Percentiles rank a stretch among this genome's conserved stretches.
Conservation (phyloP, 1,140 invertebrate genomes). For the Apolygus lucorum region DNA sequence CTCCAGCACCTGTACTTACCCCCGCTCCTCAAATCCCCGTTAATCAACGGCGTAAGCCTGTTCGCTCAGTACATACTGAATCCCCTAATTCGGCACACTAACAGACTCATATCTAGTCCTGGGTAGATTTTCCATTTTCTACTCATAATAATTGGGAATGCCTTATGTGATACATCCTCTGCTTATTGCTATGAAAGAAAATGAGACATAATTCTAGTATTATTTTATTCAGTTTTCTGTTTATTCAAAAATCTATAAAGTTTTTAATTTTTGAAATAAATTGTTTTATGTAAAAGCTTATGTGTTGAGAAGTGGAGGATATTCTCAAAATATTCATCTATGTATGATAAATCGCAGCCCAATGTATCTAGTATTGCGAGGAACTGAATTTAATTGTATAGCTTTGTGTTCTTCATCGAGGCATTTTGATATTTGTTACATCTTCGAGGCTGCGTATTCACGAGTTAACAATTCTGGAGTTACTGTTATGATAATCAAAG, state of each 20-base stretch:
- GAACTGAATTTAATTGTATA: too few species aligned
- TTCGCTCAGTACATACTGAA: constrained; percentile 4
- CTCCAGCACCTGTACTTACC: constrained; percentile 1
- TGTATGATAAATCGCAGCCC: too few species aligned
- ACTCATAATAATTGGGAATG: constrained; percentile 3
- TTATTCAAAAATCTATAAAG: background rate
- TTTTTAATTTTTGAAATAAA: background rate
- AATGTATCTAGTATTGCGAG: too few species aligned
- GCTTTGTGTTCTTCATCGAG: too few species aligned
- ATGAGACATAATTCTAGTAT: background rate
- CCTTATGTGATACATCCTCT: constrained; percentile 13
- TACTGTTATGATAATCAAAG: too few species aligned
- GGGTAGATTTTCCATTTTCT: constrained; percentile 13
- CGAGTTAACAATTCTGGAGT: too few species aligned
- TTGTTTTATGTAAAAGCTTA: too few species aligned
- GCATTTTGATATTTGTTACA: too few species aligned
- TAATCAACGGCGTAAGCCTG: constrained; percentile 3
- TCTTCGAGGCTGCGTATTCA: too few species aligned
- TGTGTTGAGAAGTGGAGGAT: too few species aligned
- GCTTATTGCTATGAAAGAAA: constrained; percentile 2
- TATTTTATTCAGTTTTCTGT: background rate
- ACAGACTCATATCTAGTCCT: constrained; percentile 11
- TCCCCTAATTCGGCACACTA: constrained; percentile 5
- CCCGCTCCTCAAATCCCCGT: constrained; percentile 12
- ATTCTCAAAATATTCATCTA: too few species aligned